phyloP scores from a whole-genome alignment of 2,113 vertebrate genomes.

The Danio rerio region DNA sequence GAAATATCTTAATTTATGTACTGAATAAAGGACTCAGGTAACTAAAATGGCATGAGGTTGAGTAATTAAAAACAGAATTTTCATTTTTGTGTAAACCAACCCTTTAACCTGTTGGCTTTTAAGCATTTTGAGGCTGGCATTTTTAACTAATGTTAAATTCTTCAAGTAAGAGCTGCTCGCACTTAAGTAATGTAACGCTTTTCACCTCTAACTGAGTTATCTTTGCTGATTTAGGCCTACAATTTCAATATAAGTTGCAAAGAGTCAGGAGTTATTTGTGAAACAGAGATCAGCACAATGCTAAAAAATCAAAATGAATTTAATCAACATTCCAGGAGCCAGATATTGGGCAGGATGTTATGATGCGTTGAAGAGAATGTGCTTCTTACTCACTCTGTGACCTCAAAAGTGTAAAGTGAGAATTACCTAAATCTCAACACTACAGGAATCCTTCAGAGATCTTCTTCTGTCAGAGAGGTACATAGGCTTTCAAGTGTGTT shows the following conservation, averaged over 20 bases:
- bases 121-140: neutral
- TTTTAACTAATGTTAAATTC: neutral
- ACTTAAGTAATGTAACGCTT: neutral
- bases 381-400: constrained; percentile 16
- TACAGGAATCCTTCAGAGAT: constrained; percentile 10
- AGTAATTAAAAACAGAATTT: too few relatives aligned
- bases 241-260: constrained; percentile 22
- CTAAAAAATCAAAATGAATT: constrained; percentile 49
- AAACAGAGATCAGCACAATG: neutral
- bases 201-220: neutral
- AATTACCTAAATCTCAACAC: neutral
- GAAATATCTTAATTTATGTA: too few relatives aligned
- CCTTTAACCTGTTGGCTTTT: neutral
- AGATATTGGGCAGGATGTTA: constrained; percentile 42
- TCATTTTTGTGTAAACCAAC: too few relatives aligned
- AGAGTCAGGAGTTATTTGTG: constrained; percentile 18
- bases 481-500: neutral
- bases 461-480: neutral
- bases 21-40: too few relatives aligned
- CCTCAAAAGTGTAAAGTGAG: neutral
- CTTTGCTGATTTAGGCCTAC: neutral
- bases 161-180: neutral
- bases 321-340: constrained; percentile 51
- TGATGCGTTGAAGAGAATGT: neutral
- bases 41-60: too few relatives aligned